A percentile compares a stretch with the other conserved stretches of the same genome.
phyloP scores from a whole-genome alignment of 2,797 vertebrate genomes.

The Alosa sapidissima region DNA sequence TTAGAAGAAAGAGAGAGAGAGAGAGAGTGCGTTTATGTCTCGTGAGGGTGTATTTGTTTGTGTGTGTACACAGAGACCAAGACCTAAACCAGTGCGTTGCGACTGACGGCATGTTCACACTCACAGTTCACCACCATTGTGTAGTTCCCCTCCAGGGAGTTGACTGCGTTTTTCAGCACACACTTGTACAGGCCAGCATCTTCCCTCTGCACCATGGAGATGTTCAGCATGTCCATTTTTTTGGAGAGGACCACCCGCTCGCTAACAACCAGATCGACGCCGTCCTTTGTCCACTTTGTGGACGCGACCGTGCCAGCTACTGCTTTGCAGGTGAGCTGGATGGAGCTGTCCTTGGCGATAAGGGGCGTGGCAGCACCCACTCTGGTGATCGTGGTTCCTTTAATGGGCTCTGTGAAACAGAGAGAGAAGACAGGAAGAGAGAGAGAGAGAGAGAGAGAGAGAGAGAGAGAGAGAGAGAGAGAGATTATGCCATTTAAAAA shows the following conservation, averaged over 20 bases:
- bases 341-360: constrained; percentile 58
- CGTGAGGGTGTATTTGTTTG: background rate
- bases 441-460: background rate
- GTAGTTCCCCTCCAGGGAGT: background rate
- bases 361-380: constrained; percentile 36
- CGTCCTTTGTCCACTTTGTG: constrained; percentile 59
- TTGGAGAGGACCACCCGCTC: constrained; percentile 15
- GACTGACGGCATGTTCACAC: constrained; percentile 38
- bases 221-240: constrained; percentile 47
- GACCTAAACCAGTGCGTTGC: background rate
- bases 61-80: background rate
- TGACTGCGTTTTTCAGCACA: constrained; percentile 56
- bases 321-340: constrained; percentile 65
- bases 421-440: background rate
- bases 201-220: constrained; percentile 56
- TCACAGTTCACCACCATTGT: constrained; percentile 67
- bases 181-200: constrained; percentile 66
- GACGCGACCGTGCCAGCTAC: constrained; percentile 27
- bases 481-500: background rate
- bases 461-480: background rate
- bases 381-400: constrained; percentile 39
- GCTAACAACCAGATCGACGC: constrained; percentile 8
- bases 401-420: constrained; percentile 58
- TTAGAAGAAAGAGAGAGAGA: too few relatives aligned
- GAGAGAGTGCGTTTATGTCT: background rate